phyloP scores from a whole-genome alignment of 2,113 vertebrate species.

The Scalopus aquaticus region DNA sequence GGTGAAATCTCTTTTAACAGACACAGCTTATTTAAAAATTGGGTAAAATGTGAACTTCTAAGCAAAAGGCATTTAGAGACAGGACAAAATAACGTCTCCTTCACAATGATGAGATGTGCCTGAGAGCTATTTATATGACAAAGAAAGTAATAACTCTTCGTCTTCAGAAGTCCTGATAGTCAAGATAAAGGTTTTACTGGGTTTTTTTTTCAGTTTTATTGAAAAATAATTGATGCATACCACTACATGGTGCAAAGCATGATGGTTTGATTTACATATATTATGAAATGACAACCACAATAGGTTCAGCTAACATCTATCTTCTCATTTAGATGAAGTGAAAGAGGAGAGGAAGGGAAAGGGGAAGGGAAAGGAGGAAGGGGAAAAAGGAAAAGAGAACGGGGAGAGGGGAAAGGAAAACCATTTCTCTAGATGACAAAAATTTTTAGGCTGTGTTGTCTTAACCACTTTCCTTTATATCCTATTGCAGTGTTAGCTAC shows the following conservation, averaged over 20 bases:
- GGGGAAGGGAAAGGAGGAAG: not conserved
- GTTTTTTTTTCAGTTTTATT: not conserved
- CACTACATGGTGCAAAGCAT: not conserved
- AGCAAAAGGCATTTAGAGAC: not conserved
- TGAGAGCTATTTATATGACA: not conserved
- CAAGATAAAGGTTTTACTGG: not conserved
- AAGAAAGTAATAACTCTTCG: not conserved
- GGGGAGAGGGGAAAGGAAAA: not conserved
- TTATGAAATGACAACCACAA: not conserved
- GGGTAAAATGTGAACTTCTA: not conserved
- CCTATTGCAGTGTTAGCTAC: not conserved
- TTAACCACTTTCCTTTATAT: not conserved
- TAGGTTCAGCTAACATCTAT: not conserved
- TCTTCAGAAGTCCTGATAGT: not conserved
- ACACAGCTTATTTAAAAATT: conserved; percentile 15
- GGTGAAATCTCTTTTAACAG: not conserved
- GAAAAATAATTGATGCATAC: not conserved
- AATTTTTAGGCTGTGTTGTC: not conserved
- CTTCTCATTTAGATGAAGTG: not conserved
- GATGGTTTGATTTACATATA: not conserved
- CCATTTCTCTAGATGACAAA: not conserved
- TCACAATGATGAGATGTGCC: not conserved
- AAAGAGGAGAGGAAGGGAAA: not conserved
- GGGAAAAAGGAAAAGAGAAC: too few relatives aligned
- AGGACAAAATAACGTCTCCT: not conserved